Conservation (phyloP, 2,113 vertebrate species). For the Stomatorhinus ivindoensis region DNA sequence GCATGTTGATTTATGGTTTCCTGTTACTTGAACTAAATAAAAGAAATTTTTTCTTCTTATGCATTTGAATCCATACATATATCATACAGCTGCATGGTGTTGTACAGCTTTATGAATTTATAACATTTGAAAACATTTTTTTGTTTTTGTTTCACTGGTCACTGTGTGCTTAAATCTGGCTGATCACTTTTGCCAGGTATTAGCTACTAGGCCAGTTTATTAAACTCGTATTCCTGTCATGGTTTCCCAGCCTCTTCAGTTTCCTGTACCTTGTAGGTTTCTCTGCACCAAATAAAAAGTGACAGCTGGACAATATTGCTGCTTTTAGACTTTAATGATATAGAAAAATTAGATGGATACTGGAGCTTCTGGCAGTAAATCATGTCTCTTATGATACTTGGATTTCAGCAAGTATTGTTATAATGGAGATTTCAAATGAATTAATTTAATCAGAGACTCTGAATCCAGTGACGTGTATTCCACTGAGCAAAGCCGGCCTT, state of each 20-base stretch:
- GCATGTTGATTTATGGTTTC: no score
- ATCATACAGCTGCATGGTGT: background rate
- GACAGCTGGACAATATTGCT: conserved; percentile 4
- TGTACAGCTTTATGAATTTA: background rate
- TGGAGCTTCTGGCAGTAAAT: background rate
- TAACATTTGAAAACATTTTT: background rate
- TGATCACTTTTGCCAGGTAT: background rate
- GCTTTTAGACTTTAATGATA: conserved; percentile 18
- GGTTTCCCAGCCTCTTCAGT: background rate
- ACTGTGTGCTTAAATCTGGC: background rate
- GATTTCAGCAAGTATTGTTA: background rate
- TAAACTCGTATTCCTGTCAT: background rate
- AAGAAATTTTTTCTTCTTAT: background rate
- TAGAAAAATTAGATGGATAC: conserved; percentile 13
- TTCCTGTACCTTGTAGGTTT: background rate
- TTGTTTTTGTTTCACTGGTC: background rate
- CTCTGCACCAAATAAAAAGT: background rate
- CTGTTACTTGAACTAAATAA: background rate
- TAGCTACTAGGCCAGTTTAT: background rate
- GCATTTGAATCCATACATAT: background rate
- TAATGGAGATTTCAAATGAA: background rate
- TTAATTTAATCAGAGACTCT: background rate
- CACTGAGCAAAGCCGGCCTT: background rate
- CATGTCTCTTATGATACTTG: background rate
- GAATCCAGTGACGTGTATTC: background rate